Percentiles rank a stretch among this genome's conserved stretches.
Evolutionary conservation across 1,140 invertebrate species (phyloP).

Genomic region (Lanistes nyassanus): DNA sequence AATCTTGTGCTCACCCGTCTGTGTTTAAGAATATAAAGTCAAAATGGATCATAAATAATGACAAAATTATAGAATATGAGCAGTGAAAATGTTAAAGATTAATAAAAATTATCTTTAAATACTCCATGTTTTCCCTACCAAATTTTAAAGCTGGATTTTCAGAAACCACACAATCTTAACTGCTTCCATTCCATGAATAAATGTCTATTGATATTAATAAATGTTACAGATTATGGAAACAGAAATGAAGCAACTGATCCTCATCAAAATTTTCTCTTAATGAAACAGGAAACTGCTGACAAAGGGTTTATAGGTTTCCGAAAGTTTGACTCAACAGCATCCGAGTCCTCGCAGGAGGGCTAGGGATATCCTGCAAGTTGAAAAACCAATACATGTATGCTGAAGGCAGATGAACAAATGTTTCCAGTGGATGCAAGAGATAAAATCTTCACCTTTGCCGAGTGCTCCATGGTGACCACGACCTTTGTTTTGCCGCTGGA

Average conservation of each 20-base stretch:
- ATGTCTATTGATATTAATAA: too few relatives aligned
- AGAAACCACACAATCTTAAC: background rate
- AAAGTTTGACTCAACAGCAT: too few relatives aligned
- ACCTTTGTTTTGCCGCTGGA: conserved; percentile 86
- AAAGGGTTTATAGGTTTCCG: too few relatives aligned
- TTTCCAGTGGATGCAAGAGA: background rate
- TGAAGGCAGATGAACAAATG: background rate
- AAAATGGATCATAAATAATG: too few relatives aligned
- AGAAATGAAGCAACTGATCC: too few relatives aligned
- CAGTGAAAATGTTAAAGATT: background rate
- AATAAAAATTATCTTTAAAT: background rate
- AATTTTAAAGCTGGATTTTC: background rate
- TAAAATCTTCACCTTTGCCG: conserved; percentile 73
- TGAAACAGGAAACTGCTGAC: too few relatives aligned
- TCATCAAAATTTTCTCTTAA: too few relatives aligned
- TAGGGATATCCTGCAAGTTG: background rate
- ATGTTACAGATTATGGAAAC: too few relatives aligned
- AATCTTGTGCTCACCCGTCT: conserved; percentile 90
- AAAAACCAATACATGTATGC: background rate
- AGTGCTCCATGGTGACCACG: conserved; percentile 97
- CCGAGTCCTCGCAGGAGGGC: background rate
- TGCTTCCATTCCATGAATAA: too few relatives aligned
- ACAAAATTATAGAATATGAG: too few relatives aligned
- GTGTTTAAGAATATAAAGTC: background rate
- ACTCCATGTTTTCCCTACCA: background rate